These are phyloP conservation scores for Euleptes europaea DNA, from an alignment of 2,113 vertebrate species.

Conservation along the genomic window DNA sequence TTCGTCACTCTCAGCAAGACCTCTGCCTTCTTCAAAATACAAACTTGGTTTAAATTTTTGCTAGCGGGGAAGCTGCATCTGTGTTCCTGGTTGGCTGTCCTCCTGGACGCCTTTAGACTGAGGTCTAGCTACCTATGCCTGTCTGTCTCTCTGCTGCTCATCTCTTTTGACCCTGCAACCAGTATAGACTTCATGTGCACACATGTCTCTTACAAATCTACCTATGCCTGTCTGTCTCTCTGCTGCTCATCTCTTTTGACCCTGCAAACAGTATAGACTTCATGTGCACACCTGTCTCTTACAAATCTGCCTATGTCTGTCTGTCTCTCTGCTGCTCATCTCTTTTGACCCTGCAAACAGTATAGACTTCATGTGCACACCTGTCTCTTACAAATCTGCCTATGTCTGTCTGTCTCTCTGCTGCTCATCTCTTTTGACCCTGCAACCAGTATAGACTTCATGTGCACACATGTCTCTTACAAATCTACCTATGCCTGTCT, in stretches of 20 bases:
- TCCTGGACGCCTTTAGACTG: background rate
- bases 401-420: too few relatives aligned
- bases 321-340: background rate
- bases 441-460: background rate
- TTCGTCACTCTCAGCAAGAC: background rate
- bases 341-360: background rate
- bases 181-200: background rate
- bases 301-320: background rate
- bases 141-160: background rate
- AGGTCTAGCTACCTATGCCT: too few relatives aligned
- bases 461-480: background rate
- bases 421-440: background rate
- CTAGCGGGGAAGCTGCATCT: background rate
- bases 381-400: background rate
- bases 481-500: background rate
- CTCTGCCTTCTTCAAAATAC: background rate
- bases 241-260: background rate
- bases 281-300: background rate
- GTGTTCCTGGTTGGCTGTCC: background rate
- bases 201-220: background rate
- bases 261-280: background rate
- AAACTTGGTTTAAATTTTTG: background rate
- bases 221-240: too few relatives aligned
- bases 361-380: background rate
- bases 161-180: background rate